phyloP scores from a whole-genome alignment of 2,113 vertebrate species.

The Podarcis cretensis region DNA sequence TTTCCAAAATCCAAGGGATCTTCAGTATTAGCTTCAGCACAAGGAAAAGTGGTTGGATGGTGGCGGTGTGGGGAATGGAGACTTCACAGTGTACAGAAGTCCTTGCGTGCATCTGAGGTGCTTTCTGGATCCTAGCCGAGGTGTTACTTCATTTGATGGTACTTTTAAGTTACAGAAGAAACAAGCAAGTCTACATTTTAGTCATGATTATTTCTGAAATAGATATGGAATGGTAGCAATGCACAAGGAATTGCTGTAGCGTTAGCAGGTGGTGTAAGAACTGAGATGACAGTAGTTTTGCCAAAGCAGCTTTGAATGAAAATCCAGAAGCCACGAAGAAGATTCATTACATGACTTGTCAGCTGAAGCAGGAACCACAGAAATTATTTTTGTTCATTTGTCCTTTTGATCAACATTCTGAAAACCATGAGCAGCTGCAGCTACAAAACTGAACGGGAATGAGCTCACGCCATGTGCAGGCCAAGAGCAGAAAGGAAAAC shows the following conservation, averaged over 20 bases:
- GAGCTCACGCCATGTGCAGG: not conserved
- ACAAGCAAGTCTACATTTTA: not conserved
- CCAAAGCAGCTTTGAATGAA: conserved; percentile 24
- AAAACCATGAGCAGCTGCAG: conserved; percentile 41
- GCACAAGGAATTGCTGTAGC: not conserved
- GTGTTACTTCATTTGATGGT: not conserved
- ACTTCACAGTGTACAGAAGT: not conserved
- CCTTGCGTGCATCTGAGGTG: not conserved
- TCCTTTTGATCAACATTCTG: conserved; percentile 37
- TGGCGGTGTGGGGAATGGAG: not conserved
- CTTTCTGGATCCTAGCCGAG: not conserved
- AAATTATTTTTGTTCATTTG: conserved; percentile 51
- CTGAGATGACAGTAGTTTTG: not conserved
- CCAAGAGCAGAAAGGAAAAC: not conserved
- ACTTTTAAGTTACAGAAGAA: not conserved
- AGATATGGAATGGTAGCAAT: not conserved
- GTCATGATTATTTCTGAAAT: conserved; percentile 14
- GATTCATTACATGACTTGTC: conserved; percentile 30
- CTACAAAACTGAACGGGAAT: conserved; percentile 11
- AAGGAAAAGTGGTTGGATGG: not conserved
- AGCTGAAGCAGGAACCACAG: not conserved
- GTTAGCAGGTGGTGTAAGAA: not conserved
- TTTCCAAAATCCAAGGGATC: not conserved
- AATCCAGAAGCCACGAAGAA: conserved; percentile 11
- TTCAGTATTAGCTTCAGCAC: not conserved